Percentiles rank a stretch among this genome's conserved stretches.
Evolutionary conservation across 1,140 invertebrate genomes (phyloP).

Genomic region (Ruditapes philippinarum): DNA sequence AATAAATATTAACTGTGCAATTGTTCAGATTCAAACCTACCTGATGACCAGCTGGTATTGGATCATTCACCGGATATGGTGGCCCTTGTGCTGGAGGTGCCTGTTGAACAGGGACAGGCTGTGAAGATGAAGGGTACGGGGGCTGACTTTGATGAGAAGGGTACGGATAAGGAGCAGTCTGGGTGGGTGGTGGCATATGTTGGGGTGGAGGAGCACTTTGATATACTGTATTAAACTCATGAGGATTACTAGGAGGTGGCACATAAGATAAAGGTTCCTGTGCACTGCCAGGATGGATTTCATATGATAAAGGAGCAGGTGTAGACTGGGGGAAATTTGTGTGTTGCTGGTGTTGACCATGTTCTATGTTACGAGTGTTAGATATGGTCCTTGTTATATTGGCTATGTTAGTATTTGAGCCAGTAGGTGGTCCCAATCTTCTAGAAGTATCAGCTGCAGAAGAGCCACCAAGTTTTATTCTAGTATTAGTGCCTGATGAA

Average conservation of each 20-base stretch:
- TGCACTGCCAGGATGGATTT: neutral
- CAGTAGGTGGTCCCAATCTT: neutral
- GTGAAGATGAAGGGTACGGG: conserved; percentile 25
- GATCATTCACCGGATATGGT: conserved; percentile 33
- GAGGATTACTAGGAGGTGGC: neutral
- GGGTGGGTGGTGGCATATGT: neutral
- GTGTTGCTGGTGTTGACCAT: neutral
- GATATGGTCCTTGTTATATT: conserved; percentile 52
- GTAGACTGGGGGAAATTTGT: neutral
- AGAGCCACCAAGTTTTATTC: neutral
- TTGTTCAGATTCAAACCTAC: conserved; percentile 17
- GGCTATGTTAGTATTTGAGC: neutral
- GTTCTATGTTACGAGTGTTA: neutral
- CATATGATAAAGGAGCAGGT: neutral
- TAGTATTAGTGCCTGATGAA: neutral
- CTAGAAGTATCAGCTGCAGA: neutral
- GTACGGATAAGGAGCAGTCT: conserved; percentile 49
- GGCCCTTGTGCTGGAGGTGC: neutral
- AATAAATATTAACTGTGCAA: no score
- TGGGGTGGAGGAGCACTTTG: neutral
- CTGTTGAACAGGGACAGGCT: neutral
- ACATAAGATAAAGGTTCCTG: neutral
- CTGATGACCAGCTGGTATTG: neutral
- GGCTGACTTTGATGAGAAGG: conserved; percentile 43
- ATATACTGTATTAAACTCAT: no score